Base-by-base conservation (phyloP, 1,140 invertebrate species). In the Holcopasites calliopsidis region DNA sequence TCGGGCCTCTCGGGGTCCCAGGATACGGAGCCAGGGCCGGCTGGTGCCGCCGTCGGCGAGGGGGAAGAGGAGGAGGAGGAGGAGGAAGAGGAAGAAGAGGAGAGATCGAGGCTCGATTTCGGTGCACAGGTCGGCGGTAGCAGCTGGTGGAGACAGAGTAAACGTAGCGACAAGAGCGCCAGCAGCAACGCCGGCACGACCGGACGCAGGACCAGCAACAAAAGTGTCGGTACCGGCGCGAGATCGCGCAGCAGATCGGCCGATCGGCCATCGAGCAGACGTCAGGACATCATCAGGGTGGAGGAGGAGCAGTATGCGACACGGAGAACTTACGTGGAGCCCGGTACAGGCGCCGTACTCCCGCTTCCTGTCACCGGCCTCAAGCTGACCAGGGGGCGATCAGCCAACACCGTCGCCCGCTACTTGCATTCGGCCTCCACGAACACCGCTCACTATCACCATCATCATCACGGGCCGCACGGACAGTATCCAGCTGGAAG, bases 331-430 rank as follows among this genome's bases (percentile, higher is more conserved):
- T 90, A 89, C 85, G 84, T 86, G 85, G 85, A 91, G 85, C 61
- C 87, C 77, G 76, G 84, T 79, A 87, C 88, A 79, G 87, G 85
- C 74, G 88, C 82, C 80, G 86, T 89, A 79, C 58, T 79, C 72
- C 82, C 82, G 78, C 77, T 74, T 55, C 75, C 79, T 64, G 80
- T 62, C 31, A 13, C 70, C 65, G 68, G 77, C 77, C 88, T 90
- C 87, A 91, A 92, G 89, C 91, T 92, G 90, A 92, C 92, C 85
- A 91, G 90, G 84, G 89, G 88, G 73, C 87, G 88, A 70, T 80
- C 85, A 26, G 76, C 77, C 80, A 76, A 78, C 86, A 84, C 68
- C 70, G 82, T 84, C 78, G 85, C 90, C 65, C 89, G 90, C 55
- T 91, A 91, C 70, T 82, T 90, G 26, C 89, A 90, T 86, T 85